A percentile compares a stretch with the other conserved stretches of the same genome.
These are phyloP conservation scores for Malthinus seriepunctatus DNA, from an alignment of 2,888 invertebrate genomes.

Conservation along the genomic window DNA sequence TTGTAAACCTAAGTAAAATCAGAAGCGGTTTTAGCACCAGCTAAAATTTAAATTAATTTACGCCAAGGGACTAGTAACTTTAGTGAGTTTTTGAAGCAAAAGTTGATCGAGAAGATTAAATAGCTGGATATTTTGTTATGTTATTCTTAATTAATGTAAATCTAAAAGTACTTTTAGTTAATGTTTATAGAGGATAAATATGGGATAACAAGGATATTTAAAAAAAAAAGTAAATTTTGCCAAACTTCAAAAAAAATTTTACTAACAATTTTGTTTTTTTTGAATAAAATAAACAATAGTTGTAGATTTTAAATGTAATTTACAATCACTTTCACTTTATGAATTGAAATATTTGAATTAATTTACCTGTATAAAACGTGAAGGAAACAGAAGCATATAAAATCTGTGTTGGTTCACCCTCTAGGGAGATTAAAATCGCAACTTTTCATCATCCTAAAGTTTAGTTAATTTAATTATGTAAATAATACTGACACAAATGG, in stretches of 20 bases:
- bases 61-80: conserved; percentile 17
- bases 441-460: conserved; percentile 22
- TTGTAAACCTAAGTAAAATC: conserved; percentile 13
- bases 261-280: too few relatives aligned
- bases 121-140: conserved; percentile 31
- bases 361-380: conserved; percentile 18
- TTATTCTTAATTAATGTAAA: conserved; percentile 30
- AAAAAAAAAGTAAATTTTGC: neutral
- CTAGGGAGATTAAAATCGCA: conserved; percentile 21
- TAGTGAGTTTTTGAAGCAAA: conserved; percentile 18
- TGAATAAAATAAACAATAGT: neutral
- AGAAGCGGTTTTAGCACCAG: conserved; percentile 8
- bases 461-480: conserved; percentile 24
- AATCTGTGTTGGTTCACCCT: conserved; percentile 17
- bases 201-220: neutral
- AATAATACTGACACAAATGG: conserved; percentile 20
- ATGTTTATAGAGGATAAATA: neutral
- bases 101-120: conserved; percentile 29
- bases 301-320: neutral
- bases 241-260: too few relatives aligned
- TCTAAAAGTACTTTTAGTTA: conserved; percentile 15
- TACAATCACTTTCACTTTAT: neutral
- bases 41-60: conserved; percentile 21
- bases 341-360: conserved; percentile 14
- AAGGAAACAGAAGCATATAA: conserved; percentile 17